Evolutionary conservation across 2,113 vertebrate species (phyloP).

Genomic region (Suricata suricatta): DNA sequence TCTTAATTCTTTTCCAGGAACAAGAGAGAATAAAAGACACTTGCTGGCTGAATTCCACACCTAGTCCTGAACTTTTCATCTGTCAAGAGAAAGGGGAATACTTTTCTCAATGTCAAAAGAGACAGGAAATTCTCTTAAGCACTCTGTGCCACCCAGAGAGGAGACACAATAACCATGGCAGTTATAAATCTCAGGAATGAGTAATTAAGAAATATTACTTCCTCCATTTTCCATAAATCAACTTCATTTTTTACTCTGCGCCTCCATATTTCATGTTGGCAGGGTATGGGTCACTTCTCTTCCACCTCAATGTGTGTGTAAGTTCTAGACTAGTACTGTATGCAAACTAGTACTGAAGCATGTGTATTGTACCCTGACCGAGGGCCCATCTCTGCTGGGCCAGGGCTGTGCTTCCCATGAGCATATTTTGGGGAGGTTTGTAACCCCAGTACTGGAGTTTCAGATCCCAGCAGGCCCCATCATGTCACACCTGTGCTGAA

Average conservation of each 20-base stretch:
- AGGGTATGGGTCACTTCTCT: neutral
- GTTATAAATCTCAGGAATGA: neutral
- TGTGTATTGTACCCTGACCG: rapidly evolving
- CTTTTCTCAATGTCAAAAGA: conserved; percentile 1
- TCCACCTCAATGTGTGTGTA: neutral
- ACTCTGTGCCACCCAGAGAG: neutral
- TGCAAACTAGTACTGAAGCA: neutral
- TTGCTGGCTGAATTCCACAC: conserved; percentile 3
- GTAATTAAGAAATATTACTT: neutral
- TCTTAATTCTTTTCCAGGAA: conserved; percentile 37
- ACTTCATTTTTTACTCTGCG: neutral
- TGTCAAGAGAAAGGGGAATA: neutral
- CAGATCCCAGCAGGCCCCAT: neutral
- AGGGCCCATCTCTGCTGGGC: rapidly evolving
- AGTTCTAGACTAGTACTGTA: neutral
- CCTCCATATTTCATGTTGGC: neutral
- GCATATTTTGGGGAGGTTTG: neutral
- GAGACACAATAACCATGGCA: neutral
- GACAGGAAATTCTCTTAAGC: neutral
- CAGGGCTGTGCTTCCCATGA: neutral
- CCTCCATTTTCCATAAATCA: neutral
- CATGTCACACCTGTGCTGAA: rapidly evolving
- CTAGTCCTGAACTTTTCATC: neutral
- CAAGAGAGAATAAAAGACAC: conserved; percentile 51
- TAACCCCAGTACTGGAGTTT: neutral